Evolutionary conservation across 2,888 invertebrate genomes (phyloP).

Genomic region (Sussaba pulchella): DNA sequence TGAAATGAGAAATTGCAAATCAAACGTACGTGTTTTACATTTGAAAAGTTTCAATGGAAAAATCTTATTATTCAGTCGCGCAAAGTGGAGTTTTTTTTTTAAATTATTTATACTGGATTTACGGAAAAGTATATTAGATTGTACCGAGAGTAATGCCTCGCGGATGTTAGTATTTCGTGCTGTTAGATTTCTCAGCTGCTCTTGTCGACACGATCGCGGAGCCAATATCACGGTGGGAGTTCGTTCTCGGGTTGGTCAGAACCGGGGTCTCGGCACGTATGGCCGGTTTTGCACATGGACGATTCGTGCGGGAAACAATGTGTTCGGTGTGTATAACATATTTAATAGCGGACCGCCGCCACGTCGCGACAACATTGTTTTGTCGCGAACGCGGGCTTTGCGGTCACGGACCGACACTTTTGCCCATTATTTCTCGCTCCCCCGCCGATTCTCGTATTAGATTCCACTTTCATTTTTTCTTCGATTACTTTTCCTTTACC

Average conservation of each 20-base stretch:
- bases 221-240: neutral
- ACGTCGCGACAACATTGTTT: constrained; percentile 81
- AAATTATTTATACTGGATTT: too few relatives aligned
- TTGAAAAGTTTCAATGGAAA: constrained; percentile 1
- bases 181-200: constrained; percentile 16
- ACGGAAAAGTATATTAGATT: too few relatives aligned
- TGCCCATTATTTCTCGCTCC: constrained; percentile 49
- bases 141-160: too few relatives aligned
- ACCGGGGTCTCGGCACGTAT: constrained; percentile 71
- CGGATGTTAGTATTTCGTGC: too few relatives aligned
- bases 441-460: constrained; percentile 40
- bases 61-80: neutral
- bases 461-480: constrained; percentile 32
- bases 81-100: neutral
- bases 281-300: constrained; percentile 63
- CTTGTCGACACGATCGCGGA: constrained; percentile 13
- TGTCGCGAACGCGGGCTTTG: constrained; percentile 73
- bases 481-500: constrained; percentile 28
- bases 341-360: constrained; percentile 67
- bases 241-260: constrained; percentile 39
- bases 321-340: constrained; percentile 76
- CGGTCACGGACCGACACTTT: constrained; percentile 73
- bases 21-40: too few relatives aligned
- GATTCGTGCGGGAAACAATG: constrained; percentile 82
- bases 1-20: too few relatives aligned